Evolutionary conservation across 2,797 vertebrate species (phyloP).

Genomic region (Gobio occitaniae): DNA sequence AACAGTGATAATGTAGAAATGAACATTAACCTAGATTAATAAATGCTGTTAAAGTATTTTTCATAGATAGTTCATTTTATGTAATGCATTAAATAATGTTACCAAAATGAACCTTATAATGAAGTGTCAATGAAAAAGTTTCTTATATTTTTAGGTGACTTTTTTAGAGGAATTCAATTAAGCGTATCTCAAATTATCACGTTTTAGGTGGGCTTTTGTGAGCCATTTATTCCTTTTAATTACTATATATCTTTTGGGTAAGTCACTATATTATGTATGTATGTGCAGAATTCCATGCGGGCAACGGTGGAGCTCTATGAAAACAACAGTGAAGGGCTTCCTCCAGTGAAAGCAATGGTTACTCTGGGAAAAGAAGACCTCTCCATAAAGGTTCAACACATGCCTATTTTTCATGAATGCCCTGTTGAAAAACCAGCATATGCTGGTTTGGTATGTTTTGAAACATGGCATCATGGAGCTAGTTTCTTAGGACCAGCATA

Average conservation of each 20-base stretch:
- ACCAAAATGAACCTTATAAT: neutral
- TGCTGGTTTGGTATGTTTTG: too few species aligned
- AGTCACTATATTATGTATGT: constrained; percentile 6
- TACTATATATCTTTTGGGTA: constrained; percentile 5
- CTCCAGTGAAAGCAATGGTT: constrained; percentile 84
- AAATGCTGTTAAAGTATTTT: neutral
- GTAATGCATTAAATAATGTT: neutral
- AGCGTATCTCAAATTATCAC: neutral
- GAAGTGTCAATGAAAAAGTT: neutral
- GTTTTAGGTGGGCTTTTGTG: neutral
- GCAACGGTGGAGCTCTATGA: constrained; percentile 85
- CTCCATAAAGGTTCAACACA: constrained; percentile 82
- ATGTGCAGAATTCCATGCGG: constrained; percentile 87
- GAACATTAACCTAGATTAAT: neutral
- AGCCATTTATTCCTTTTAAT: neutral
- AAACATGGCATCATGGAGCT: too few species aligned
- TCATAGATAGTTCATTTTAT: neutral
- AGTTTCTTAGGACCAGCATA: too few species aligned
- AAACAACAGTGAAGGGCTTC: constrained; percentile 77
- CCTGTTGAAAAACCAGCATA: too few species aligned
- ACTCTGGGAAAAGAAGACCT: constrained; percentile 90
- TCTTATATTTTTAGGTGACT: neutral
- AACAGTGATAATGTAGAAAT: neutral
- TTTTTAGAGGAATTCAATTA: neutral
- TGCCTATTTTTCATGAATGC: neutral